These are phyloP conservation scores for Tenrec ecaudatus DNA, from an alignment of 2,113 vertebrate genomes.

Conservation along the genomic window DNA sequence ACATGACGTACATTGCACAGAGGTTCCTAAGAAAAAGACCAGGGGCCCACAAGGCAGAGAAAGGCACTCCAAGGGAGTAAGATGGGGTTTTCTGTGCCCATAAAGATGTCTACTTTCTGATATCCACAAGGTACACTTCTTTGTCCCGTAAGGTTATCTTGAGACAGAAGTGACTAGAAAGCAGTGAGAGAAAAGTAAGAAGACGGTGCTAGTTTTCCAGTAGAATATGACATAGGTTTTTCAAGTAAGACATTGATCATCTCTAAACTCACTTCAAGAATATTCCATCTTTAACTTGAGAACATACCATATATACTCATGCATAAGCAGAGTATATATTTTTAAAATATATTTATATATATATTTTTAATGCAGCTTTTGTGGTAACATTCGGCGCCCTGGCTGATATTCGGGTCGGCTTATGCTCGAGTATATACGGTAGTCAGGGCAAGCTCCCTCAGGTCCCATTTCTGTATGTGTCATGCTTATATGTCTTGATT, in stretches of 20 bases:
- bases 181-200: neutral
- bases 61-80: no score
- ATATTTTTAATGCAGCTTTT: no score
- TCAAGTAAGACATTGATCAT: neutral
- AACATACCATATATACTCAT: neutral
- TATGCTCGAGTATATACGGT: neutral
- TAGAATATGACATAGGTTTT: neutral
- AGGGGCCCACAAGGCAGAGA: no score
- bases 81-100: no score
- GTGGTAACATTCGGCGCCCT: no score
- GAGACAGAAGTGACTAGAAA: neutral
- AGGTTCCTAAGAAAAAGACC: neutral
- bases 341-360: no score
- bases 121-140: no score
- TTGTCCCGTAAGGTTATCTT: no score
- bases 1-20: neutral
- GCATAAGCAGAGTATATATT: no score
- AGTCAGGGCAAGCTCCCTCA: slow-evolving; percentile 19
- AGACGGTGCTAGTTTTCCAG: neutral
- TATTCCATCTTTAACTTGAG: neutral
- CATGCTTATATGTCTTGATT: slow-evolving; percentile 40
- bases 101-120: no score
- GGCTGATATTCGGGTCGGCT: no score
- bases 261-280: neutral
- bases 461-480: neutral